phyloP scores from a whole-genome alignment of 1,140 invertebrate species.

The Oreohelix idahoensis region DNA sequence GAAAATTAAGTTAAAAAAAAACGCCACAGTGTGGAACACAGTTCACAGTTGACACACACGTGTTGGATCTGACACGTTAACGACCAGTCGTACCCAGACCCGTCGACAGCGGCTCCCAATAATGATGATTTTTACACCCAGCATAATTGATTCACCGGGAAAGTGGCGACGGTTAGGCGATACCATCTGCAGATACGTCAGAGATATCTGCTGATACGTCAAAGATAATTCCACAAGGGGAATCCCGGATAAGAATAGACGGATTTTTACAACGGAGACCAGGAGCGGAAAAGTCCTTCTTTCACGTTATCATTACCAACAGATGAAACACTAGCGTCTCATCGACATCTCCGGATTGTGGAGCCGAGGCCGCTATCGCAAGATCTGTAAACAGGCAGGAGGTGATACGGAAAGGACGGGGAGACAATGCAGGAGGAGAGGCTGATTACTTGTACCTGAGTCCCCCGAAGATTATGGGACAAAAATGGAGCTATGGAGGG shows the following conservation, averaged over 20 bases:
- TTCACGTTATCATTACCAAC: neutral
- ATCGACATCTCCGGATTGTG: neutral
- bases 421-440: neutral
- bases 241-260: neutral
- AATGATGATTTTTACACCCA: constrained; percentile 17
- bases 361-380: neutral
- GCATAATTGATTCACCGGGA: constrained; percentile 13
- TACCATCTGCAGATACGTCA: constrained; percentile 24
- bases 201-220: constrained; percentile 18
- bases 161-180: neutral
- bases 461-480: neutral
- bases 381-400: neutral
- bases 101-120: neutral
- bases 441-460: neutral
- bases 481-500: neutral
- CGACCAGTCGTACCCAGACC: neutral
- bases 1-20: neutral
- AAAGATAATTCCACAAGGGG: neutral
- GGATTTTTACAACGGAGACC: neutral
- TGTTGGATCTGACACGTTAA: neutral
- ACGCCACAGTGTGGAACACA: neutral
- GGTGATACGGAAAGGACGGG: neutral
- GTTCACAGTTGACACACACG: neutral
- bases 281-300: neutral
- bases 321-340: neutral